Base-by-base conservation (phyloP, 2,113 vertebrate species). In the Ailuropoda melanoleuca region DNA sequence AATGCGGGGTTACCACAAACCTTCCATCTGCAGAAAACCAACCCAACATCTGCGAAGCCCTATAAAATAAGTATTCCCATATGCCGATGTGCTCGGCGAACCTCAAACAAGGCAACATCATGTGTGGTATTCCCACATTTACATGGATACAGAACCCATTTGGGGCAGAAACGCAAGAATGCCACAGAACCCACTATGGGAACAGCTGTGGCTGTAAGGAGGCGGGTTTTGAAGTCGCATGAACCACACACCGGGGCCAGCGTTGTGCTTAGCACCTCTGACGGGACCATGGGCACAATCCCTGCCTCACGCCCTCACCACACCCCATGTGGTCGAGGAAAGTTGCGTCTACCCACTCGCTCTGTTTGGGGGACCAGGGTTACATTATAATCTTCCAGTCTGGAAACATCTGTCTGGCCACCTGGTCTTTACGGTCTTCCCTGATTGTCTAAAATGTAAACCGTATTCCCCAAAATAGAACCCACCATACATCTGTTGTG, bases 301-400 rank as follows among this genome's bases (percentile, higher is more conserved):
- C 13, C 39, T 19, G 7, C 19, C 81, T 83, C 74, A 6, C 55
- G 13, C 26, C 46, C 34, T 14, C 37, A 6, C 39, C 23, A 7
- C 0, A 0, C 6, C 29, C 50, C 2, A 15, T 9, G 26, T 31
- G 26, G 43, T 48, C 13, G 8, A 31, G 74, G 43, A 15, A 31
- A 26, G 39, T 4, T 26, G 31, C 0, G 0, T 43, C 58, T 23
- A 29, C 11, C 8, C 12, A 1, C 31, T 66, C 3, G 5, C 34
- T n/a, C 81, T 24, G 19, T 62, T 62, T 10, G 12, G 62, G 48
- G 74, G 11, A 64, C 13, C 12, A 26, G 43, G 17, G 90, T 53
- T 48, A 93, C 18, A n/a, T 15, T 23, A 60, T 0, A 78, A 7
- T 1, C 18, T 56, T 72, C 83, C 8, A 2, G 24, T 81, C 70